Conservation (phyloP, 2,113 vertebrate genomes). For the Camelus dromedarius region DNA sequence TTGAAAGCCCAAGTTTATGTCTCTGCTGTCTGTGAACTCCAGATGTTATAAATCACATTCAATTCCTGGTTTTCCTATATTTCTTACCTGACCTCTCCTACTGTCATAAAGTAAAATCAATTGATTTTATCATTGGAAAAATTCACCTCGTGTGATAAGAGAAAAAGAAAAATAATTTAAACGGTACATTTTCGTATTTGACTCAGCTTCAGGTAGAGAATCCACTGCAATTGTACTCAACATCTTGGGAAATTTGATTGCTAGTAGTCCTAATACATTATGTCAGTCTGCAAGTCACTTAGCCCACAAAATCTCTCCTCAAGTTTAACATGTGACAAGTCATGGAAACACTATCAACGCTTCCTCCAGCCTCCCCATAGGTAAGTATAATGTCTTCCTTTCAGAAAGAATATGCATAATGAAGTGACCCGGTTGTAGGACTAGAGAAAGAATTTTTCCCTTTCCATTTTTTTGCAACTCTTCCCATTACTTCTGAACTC, state of each 20-base stretch:
- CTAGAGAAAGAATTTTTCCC: not conserved
- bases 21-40: not conserved
- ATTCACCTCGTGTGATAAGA: not conserved
- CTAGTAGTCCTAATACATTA: not conserved
- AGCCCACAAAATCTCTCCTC: not conserved
- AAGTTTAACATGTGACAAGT: not conserved
- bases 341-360: not conserved
- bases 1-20: constrained; percentile 13
- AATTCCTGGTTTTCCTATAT: not conserved
- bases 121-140: not conserved
- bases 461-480: not conserved
- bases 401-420: not conserved
- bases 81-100: not conserved
- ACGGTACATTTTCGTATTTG: not conserved
- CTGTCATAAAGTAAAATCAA: not conserved
- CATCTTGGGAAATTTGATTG: not conserved
- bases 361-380: not conserved
- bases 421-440: not conserved
- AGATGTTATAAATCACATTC: not conserved
- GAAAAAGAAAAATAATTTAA: not conserved
- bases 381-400: not conserved
- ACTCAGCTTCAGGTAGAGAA: not conserved
- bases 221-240: not conserved
- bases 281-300: not conserved
- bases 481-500: not conserved